phyloP scores from a whole-genome alignment of 37 sponge, comb jelly and placozoan genomes.

The Spongilla lacustris region DNA sequence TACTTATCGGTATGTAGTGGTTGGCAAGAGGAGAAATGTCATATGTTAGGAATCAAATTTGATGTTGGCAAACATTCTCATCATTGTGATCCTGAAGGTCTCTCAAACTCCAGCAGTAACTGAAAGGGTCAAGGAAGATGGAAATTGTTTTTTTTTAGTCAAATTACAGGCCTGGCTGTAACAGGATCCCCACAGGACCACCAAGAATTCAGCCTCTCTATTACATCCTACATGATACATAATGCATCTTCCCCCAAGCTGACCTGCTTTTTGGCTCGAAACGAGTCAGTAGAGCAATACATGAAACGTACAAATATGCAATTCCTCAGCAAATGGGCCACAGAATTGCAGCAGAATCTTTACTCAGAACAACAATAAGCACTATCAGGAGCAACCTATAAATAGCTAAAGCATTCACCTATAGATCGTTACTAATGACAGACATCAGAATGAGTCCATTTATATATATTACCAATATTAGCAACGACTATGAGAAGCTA shows the following conservation, averaged over 20 bases:
- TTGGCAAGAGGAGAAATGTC: neutral
- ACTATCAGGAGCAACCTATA: neutral
- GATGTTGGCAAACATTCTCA: neutral
- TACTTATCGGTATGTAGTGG: neutral
- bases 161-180: neutral
- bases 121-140: neutral
- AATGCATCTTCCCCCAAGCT: neutral
- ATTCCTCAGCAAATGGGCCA: neutral
- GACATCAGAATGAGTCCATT: neutral
- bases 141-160: neutral
- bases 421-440: neutral
- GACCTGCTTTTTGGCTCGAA: neutral
- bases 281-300: neutral
- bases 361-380: neutral
- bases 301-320: neutral
- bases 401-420: neutral
- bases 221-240: neutral
- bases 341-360: neutral
- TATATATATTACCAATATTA: neutral
- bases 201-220: neutral
- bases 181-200: neutral
- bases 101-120: neutral
- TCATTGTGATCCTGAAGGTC: neutral
- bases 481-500: neutral
- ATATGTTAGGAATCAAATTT: neutral